Base-by-base conservation (phyloP, 2,888 invertebrate genomes). In the Drosophila yooni region DNA sequence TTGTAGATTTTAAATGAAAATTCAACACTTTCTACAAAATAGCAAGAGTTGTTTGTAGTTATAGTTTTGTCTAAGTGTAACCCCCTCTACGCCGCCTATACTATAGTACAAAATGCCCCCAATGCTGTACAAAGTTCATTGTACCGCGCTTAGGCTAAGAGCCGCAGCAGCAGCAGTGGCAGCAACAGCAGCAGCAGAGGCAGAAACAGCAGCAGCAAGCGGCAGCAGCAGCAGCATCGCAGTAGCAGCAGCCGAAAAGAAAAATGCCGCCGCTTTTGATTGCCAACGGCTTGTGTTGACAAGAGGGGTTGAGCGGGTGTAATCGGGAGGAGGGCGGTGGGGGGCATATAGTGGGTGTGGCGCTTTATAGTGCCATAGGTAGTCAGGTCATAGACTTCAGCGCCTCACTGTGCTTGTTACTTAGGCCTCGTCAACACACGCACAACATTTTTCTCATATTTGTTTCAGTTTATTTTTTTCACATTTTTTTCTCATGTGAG, bases 81-180 rank as follows among this genome's bases (percentile, higher is more conserved):
- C 6, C 13, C 31, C 21, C 40, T 43, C 63, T 7, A n/a, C 34
- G 4, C 25, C 54, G 34, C 13, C 11, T 29, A 29, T 33, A 18
- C 36, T 51, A 15, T 21, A 18, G 36, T 21, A 46, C 38, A 54
- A 61, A 36, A 38, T 78, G 75, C 67, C 59, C 56, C 59, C 66
- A 66, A 72, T 67, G 76, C 70, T 82, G 65, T 60, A 61, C 72
- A 85, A 73, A 85, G 85, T 89, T 85, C 85, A 88, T 85, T 85
- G 85, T 89, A 85, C 85, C 83, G 66, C 89, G 85, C 88, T 85
- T 85, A 89, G 86, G 69, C 82, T 71, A 79, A 87, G 89, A 84
- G 89, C 50, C 83, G 61, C 72, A 70, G 79, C n/a, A 34, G 83
- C 57, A 76, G 54, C 65, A 74, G 70, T 70, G 13, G 2, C 27